A percentile compares a stretch with the other conserved stretches of the same genome.
Evolutionary conservation across 2,888 invertebrate species (phyloP).

Genomic region (Drymonia ruficornis): DNA sequence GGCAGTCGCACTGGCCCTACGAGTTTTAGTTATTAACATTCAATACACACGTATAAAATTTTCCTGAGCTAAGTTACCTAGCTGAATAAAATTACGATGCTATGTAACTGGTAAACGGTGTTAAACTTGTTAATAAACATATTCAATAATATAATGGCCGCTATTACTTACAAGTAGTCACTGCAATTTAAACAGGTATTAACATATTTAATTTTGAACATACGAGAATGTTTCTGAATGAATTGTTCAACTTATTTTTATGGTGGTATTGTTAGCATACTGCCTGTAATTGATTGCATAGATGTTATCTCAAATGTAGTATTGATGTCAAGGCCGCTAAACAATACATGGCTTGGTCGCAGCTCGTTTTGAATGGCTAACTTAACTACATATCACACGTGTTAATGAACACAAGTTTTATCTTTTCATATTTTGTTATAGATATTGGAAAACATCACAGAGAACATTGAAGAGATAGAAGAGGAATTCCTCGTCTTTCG

Average conservation of each 20-base stretch:
- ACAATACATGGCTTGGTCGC: constrained; percentile 63
- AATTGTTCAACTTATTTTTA: constrained; percentile 50
- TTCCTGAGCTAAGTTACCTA: constrained; percentile 7
- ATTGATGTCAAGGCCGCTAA: constrained; percentile 75
- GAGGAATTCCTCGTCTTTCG: constrained; percentile 90
- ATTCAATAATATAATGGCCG: neutral
- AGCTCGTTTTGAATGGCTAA: constrained; percentile 48
- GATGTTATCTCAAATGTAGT: constrained; percentile 67
- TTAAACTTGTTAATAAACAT: neutral
- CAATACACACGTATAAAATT: constrained; percentile 20
- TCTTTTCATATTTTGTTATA: constrained; percentile 37
- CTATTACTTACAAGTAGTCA: constrained; percentile 7
- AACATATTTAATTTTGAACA: constrained; percentile 15
- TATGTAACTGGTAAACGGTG: neutral
- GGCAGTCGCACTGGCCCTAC: constrained; percentile 27
- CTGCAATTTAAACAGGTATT: constrained; percentile 16
- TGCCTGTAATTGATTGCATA: constrained; percentile 65
- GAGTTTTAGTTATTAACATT: constrained; percentile 37
- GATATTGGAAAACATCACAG: constrained; percentile 91
- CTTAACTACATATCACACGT: constrained; percentile 37
- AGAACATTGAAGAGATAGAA: constrained; percentile 93
- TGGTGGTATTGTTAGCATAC: constrained; percentile 65
- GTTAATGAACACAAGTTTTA: neutral
- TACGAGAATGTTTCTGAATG: constrained; percentile 26
- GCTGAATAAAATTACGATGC: neutral